A percentile compares a stretch with the other conserved stretches of the same genome.
phyloP scores from a whole-genome alignment of 2,797 vertebrate species.

The Periophthalmus magnuspinnatus region DNA sequence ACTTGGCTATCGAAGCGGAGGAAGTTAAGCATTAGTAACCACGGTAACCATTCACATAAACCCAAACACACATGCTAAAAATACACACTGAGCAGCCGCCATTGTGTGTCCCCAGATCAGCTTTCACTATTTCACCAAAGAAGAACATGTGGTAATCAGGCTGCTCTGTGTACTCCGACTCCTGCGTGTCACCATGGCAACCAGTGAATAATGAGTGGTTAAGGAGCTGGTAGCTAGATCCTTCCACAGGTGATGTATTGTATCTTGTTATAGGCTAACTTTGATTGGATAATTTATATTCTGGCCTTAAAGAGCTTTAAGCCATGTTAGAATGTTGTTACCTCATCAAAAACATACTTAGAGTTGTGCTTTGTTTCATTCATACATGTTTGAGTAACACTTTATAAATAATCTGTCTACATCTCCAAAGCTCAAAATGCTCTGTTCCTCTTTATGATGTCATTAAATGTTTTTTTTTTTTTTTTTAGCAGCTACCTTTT shows the following conservation, averaged over 20 bases:
- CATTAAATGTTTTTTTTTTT: no score
- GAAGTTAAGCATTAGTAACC: conserved; percentile 13
- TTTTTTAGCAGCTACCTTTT: no score
- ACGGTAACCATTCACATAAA: conserved; percentile 6
- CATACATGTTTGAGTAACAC: no score
- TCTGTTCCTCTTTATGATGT: no score
- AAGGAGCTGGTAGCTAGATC: neutral
- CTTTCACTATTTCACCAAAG: conserved; percentile 10
- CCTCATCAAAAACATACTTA: no score
- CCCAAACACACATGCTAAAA: neutral
- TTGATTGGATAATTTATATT: neutral
- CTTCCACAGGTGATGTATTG: neutral
- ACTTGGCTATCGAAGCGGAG: neutral
- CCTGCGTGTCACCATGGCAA: neutral
- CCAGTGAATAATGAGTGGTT: neutral
- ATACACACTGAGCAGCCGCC: neutral
- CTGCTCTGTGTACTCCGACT: neutral
- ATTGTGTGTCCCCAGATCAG: conserved; percentile 8
- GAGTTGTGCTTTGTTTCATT: no score
- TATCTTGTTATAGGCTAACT: neutral
- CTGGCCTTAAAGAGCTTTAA: no score
- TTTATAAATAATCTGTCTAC: no score
- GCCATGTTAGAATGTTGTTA: no score
- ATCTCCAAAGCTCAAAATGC: no score
- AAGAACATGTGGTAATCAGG: conserved; percentile 12